Evolutionary conservation across 2,113 vertebrate species (phyloP).

Genomic region (Prolemur simus): DNA sequence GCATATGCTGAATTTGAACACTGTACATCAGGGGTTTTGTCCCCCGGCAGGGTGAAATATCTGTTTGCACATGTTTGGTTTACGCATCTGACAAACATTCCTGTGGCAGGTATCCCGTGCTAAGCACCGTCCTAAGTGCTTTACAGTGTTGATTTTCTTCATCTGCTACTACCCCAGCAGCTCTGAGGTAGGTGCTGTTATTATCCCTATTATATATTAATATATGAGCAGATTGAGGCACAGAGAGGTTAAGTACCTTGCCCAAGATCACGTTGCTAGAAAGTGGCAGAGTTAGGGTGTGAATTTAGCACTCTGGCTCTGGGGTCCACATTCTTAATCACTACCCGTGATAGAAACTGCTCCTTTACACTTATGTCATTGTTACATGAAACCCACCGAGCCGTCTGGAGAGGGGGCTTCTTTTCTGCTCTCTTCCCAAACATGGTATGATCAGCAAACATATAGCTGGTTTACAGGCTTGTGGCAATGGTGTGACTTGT

Average conservation of each 20-base stretch:
- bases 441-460: neutral
- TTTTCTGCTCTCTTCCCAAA: constrained; percentile 5
- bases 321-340: neutral
- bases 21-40: neutral
- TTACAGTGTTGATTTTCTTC: neutral
- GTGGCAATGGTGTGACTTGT: neutral
- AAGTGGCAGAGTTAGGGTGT: neutral
- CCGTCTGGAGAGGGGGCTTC: neutral
- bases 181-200: neutral
- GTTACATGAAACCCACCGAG: neutral
- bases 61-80: neutral
- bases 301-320: neutral
- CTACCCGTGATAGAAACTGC: neutral
- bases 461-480: neutral
- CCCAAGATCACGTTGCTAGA: neutral
- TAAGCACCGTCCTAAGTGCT: neutral
- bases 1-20: neutral
- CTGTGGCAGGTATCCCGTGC: neutral
- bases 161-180: neutral
- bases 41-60: neutral
- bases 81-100: constrained; percentile 25
- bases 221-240: neutral
- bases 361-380: neutral
- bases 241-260: neutral
- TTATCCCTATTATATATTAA: neutral